Evolutionary conservation across 2,888 invertebrate genomes (phyloP).

Genomic region (Achlya flavicornis): DNA sequence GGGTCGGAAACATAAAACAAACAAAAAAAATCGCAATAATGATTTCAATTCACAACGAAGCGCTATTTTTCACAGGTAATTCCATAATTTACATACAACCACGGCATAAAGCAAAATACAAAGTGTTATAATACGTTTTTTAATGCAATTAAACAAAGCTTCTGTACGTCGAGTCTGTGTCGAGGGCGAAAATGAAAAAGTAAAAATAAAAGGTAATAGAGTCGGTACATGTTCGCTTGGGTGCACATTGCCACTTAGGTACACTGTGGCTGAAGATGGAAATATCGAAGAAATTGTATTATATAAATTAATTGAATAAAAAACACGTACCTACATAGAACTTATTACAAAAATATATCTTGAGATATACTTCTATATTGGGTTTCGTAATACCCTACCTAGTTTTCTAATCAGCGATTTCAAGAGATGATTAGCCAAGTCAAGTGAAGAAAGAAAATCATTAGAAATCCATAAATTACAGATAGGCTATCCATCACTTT

Average conservation of each 20-base stretch:
- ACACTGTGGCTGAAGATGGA: neutral
- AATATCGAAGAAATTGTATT: neutral
- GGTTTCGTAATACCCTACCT: too few relatives aligned
- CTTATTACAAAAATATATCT: too few relatives aligned
- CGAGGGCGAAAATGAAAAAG: conserved; percentile 23
- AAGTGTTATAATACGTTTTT: conserved; percentile 50
- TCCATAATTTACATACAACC: conserved; percentile 44
- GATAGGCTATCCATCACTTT: neutral
- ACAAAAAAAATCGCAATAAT: conserved; percentile 20
- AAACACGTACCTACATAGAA: too few relatives aligned
- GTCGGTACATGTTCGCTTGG: conserved; percentile 29
- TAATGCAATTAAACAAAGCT: conserved; percentile 52
- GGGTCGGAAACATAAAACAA: neutral
- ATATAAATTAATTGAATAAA: neutral
- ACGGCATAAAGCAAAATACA: conserved; percentile 38
- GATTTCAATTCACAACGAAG: conserved; percentile 25
- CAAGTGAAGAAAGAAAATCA: neutral
- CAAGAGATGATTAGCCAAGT: neutral
- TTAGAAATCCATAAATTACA: neutral
- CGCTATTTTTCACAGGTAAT: conserved; percentile 30
- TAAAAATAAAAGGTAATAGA: conserved; percentile 32
- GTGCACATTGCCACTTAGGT: conserved; percentile 1
- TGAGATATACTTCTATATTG: too few relatives aligned
- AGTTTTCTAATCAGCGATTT: neutral
- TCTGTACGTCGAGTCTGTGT: conserved; percentile 21